These are phyloP conservation scores for Acropternis orthonyx DNA, from an alignment of 2,797 vertebrate species.

Conservation along the genomic window DNA sequence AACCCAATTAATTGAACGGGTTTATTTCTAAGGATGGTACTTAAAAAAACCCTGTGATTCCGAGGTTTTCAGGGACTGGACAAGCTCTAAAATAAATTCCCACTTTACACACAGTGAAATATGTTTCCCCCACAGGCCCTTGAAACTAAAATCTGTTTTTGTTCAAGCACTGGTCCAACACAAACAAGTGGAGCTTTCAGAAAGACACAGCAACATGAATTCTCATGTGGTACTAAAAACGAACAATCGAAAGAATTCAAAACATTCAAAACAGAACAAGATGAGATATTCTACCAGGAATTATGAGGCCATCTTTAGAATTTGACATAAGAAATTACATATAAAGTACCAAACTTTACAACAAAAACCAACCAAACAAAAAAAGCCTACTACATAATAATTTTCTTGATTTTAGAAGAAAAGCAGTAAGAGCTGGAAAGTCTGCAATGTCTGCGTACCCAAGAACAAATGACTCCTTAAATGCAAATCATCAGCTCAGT, in stretches of 20 bases:
- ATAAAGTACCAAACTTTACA: not conserved
- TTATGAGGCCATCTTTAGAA: not conserved
- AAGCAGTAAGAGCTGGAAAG: not conserved
- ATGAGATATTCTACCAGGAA: not conserved
- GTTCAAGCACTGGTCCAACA: not conserved
- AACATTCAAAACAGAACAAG: not conserved
- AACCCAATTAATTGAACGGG: not conserved
- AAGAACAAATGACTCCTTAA: not conserved
- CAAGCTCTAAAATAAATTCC: not conserved
- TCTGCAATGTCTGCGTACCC: not conserved
- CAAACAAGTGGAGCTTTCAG: not conserved
- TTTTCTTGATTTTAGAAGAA: not conserved
- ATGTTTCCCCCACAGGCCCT: not conserved
- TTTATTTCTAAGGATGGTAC: not conserved
- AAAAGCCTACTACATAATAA: not conserved
- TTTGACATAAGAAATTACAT: not conserved
- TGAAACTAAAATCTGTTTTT: not conserved
- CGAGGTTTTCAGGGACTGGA: not conserved
- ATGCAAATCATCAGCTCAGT: not conserved
- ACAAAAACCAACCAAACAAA: too few relatives aligned
- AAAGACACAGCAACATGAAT: not conserved
- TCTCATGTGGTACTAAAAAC: not conserved
- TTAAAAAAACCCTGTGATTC: not conserved
- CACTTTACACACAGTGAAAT: not conserved
- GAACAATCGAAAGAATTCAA: not conserved